Evolutionary conservation across 2,888 invertebrate species (phyloP).

Genomic region (Heliconius cydno): DNA sequence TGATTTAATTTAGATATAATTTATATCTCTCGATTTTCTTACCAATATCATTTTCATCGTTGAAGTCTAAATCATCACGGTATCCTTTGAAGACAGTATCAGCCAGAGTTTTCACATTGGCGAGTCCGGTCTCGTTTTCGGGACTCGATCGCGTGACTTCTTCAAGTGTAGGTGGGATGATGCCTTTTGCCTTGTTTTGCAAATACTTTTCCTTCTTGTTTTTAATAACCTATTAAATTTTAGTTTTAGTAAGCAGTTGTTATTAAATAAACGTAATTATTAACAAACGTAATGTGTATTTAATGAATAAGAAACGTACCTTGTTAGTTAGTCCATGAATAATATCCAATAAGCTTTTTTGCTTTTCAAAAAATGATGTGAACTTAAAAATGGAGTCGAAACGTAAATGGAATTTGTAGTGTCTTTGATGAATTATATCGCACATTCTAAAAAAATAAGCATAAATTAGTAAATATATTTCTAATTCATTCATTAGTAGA

Average conservation of each 20-base stretch:
- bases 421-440: slow-evolving; percentile 90
- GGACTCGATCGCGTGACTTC: slow-evolving; percentile 64
- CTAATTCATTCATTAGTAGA: background rate
- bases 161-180: slow-evolving; percentile 68
- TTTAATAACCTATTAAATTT: slow-evolving; percentile 77
- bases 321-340: slow-evolving; percentile 91
- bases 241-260: background rate
- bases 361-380: slow-evolving; percentile 87
- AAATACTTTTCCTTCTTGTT: slow-evolving; percentile 84
- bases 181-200: slow-evolving; percentile 77
- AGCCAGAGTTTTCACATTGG: slow-evolving; percentile 65
- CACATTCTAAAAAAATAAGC: slow-evolving; percentile 84
- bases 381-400: slow-evolving; percentile 88
- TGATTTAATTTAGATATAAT: background rate
- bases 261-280: too few relatives aligned
- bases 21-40: slow-evolving; percentile 48
- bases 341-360: slow-evolving; percentile 85
- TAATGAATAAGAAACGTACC: slow-evolving; percentile 63
- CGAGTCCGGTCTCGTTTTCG: slow-evolving; percentile 65
- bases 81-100: slow-evolving; percentile 85
- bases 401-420: slow-evolving; percentile 89
- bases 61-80: slow-evolving; percentile 91
- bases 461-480: slow-evolving; percentile 3
- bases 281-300: too few relatives aligned
- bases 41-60: slow-evolving; percentile 91